Base-by-base conservation (phyloP, 2,113 vertebrate genomes). In the Leiothrix lutea region DNA sequence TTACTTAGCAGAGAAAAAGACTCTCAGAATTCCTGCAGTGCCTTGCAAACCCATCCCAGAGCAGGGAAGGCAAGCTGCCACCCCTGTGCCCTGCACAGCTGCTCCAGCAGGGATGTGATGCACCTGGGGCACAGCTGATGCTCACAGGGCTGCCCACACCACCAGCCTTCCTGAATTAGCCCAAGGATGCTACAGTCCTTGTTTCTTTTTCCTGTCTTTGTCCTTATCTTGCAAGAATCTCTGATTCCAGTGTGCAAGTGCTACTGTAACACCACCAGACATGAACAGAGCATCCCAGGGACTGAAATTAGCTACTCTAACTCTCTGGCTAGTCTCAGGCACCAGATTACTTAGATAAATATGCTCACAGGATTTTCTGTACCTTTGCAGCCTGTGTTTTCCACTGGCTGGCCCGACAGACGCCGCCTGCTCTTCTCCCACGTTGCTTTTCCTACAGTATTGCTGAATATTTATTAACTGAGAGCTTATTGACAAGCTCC, bases 1-100 rank as follows among this genome's bases (percentile, higher is more conserved):
- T 36, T 23, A 36, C 12, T 17, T 8, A 13, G 0, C 0, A 1
- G 18, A 33, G 18, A 26, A 42, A 48, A 69, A 3, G 7, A 5
- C 21, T 8, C 36, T 28, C 1, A 0, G 8, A 66, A 31, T 12
- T 8, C 8, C 36, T 21, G 4, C 24, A 5, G 64, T 3, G 12
- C 19, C 26, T 33, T 40, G 78, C 31, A 19, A 19, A 54, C 8
- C 28, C 64, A 50, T 8, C 14, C 31, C 0, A 1, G 45, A 6
- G 31, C 1, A 5, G 58, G 38, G 38, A 38, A n/a, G 35, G n/a
- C 23, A 24, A 16, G 45, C 26, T 48, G 58, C 20, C 25, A 11
- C 18, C 71, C 35, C 53, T 38, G n/a, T 33, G 56, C 31, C 40
- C 35, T 29, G 26, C 2, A 8, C 3, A 51, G 64, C 40, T 23